Evolutionary conservation across 1,140 invertebrate species (phyloP).

Genomic region (Holotrichia oblita): DNA sequence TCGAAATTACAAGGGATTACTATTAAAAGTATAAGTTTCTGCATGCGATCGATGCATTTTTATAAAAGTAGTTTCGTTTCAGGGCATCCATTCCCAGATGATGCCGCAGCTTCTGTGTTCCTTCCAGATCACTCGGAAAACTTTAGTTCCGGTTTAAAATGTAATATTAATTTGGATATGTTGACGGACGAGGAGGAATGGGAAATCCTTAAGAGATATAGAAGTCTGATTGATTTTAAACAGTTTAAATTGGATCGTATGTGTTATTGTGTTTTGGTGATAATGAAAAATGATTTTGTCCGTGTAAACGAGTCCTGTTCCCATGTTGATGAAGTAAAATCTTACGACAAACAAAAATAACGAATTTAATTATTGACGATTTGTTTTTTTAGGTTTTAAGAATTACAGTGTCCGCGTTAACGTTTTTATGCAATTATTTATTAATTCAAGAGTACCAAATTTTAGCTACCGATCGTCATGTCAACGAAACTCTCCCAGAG

Average conservation of each 20-base stretch:
- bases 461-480: neutral
- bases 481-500: neutral
- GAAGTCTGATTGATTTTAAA: slow-evolving; percentile 39
- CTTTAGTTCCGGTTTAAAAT: slow-evolving; percentile 40
- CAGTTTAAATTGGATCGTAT: slow-evolving; percentile 44
- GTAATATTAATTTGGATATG: slow-evolving; percentile 38
- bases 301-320: neutral
- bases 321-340: neutral
- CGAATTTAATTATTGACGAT: neutral
- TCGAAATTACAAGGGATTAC: too few relatives aligned
- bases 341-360: too few relatives aligned
- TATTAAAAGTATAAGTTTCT: neutral
- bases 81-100: slow-evolving; percentile 48
- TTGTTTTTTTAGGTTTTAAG: neutral
- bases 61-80: slow-evolving; percentile 42
- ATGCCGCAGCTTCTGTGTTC: slow-evolving; percentile 41
- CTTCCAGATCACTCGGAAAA: slow-evolving; percentile 37
- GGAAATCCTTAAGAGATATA: slow-evolving; percentile 41
- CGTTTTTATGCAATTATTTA: neutral
- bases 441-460: neutral
- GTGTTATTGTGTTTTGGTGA: slow-evolving; percentile 23
- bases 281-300: neutral
- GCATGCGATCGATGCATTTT: neutral
- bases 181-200: slow-evolving; percentile 41
- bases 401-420: neutral